phyloP scores from a whole-genome alignment of 2,888 invertebrate species.

The Heliconius hortense region DNA sequence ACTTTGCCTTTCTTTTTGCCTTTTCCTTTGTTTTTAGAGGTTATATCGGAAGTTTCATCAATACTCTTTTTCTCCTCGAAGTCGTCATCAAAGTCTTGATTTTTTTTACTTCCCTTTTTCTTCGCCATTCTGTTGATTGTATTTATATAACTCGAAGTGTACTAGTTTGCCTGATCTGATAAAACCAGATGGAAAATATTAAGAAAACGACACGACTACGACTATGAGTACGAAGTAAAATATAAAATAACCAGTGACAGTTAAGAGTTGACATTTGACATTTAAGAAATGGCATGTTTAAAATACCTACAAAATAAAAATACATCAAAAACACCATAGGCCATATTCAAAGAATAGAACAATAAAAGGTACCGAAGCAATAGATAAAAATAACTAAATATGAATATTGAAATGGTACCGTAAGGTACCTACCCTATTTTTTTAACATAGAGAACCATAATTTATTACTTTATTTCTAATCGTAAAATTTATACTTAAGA shows the following conservation, averaged over 20 bases:
- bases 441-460: no score
- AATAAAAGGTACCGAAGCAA: no score
- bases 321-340: not conserved
- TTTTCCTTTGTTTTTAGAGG: slow-evolving; percentile 78
- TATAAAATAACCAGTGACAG: slow-evolving; percentile 7
- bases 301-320: not conserved
- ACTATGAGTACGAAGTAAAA: not conserved
- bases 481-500: no score
- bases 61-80: slow-evolving; percentile 67
- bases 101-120: slow-evolving; percentile 82
- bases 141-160: slow-evolving; percentile 1
- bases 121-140: slow-evolving; percentile 76
- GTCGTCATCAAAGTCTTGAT: slow-evolving; percentile 79
- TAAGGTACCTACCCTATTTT: no score
- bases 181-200: slow-evolving; percentile 12
- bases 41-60: slow-evolving; percentile 66
- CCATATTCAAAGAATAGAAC: no score
- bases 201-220: slow-evolving; percentile 12
- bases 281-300: not conserved
- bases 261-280: not conserved
- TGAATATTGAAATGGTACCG: no score
- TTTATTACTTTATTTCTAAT: no score
- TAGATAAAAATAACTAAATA: no score
- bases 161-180: not conserved
- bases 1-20: slow-evolving; percentile 77